Conservation (phyloP, 2,797 vertebrate genomes). For the Setipinna tenuifilis region DNA sequence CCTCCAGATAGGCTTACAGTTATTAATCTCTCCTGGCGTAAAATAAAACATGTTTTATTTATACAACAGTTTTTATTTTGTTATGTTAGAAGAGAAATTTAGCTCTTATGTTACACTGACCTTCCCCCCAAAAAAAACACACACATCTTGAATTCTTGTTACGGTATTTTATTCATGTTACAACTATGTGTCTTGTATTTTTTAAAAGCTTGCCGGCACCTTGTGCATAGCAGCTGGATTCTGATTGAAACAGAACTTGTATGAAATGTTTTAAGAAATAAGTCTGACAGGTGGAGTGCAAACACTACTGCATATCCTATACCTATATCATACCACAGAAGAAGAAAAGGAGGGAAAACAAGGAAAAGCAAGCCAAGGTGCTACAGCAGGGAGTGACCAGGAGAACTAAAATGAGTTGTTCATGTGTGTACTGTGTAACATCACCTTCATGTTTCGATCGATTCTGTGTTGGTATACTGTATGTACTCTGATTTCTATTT, state of each 20-base stretch:
- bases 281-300: not conserved
- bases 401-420: slow-evolving; percentile 23
- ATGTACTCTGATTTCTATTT: too few relatives aligned
- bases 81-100: not conserved
- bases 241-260: not conserved
- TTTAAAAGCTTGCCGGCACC: not conserved
- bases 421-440: not conserved
- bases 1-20: not conserved
- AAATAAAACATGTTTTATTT: not conserved
- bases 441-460: slow-evolving; percentile 31
- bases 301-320: not conserved
- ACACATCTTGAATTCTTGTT: not conserved
- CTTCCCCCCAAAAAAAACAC: not conserved
- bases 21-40: not conserved
- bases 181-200: not conserved
- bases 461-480: too few relatives aligned
- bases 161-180: not conserved
- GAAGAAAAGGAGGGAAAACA: not conserved
- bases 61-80: too few relatives aligned
- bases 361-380: not conserved
- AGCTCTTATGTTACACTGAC: not conserved
- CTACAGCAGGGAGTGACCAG: slow-evolving; percentile 38
- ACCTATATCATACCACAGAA: not conserved
- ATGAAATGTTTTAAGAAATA: not conserved
- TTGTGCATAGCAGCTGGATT: not conserved